Evolutionary conservation across 2,888 invertebrate species (phyloP).

Genomic region (Caenorhabditis sp.): DNA sequence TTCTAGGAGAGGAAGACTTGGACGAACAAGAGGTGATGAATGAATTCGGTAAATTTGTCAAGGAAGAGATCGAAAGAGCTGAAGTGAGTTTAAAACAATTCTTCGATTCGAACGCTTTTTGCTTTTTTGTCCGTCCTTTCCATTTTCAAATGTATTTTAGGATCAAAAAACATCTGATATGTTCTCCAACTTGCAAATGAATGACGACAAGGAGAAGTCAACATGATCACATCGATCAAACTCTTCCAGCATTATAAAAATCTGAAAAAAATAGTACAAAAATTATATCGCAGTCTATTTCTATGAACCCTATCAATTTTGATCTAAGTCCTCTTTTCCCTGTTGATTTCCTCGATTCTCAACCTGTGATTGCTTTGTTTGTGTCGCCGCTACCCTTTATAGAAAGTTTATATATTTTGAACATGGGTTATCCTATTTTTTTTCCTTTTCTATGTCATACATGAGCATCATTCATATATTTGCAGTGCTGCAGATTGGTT

Average conservation of each 20-base stretch:
- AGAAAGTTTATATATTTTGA: neutral
- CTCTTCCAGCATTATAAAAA: neutral
- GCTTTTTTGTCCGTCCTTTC: neutral
- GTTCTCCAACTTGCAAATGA: neutral
- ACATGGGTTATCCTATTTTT: neutral
- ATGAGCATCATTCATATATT: no score
- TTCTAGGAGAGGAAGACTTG: constrained; percentile 13
- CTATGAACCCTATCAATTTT: neutral
- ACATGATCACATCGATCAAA: neutral
- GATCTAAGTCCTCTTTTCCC: neutral
- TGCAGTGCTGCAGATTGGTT: no score
- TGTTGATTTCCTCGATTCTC: neutral
- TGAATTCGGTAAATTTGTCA: constrained; percentile 47
- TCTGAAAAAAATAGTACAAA: neutral
- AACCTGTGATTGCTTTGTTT: neutral
- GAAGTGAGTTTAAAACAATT: neutral
- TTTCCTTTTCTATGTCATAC: neutral
- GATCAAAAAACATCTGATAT: neutral
- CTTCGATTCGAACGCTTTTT: neutral
- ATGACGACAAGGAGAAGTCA: neutral
- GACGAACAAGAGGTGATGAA: constrained; percentile 58
- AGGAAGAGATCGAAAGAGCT: constrained; percentile 30
- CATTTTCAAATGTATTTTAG: neutral
- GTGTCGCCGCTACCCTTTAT: neutral
- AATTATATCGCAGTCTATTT: neutral